phyloP scores from a whole-genome alignment of 2,797 vertebrate genomes.

The Podarcis siculus region DNA sequence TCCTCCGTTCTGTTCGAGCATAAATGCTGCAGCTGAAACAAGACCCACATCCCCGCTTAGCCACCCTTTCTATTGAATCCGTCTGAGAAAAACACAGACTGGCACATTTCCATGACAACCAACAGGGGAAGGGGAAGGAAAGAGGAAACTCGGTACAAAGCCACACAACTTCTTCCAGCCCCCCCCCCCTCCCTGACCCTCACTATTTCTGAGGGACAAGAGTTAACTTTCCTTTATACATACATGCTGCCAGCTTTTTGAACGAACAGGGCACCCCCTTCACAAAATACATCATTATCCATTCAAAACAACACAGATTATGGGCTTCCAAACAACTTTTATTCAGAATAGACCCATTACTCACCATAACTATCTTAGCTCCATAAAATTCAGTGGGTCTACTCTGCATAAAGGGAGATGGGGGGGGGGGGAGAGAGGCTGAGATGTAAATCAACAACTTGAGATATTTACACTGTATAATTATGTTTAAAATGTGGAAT shows the following conservation, averaged over 20 bases:
- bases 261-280: neutral
- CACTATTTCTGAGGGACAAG: conserved; percentile 29
- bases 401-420: too few relatives aligned
- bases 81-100: conserved; percentile 63
- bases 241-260: neutral
- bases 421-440: too few relatives aligned
- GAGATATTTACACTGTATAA: too few relatives aligned
- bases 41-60: conserved; percentile 62
- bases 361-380: too few relatives aligned
- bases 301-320: neutral
- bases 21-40: conserved; percentile 71
- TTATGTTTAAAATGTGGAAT: too few relatives aligned
- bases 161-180: conserved; percentile 42
- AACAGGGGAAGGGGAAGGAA: neutral
- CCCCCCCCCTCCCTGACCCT: conserved; percentile 17
- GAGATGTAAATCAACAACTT: too few relatives aligned
- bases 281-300: neutral
- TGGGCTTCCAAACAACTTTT: neutral
- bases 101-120: conserved; percentile 74
- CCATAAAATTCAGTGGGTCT: too few relatives aligned
- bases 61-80: conserved; percentile 63
- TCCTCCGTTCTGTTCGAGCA: conserved; percentile 64
- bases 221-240: conserved; percentile 33
- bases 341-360: too few relatives aligned
- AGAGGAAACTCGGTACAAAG: conserved; percentile 39